A percentile compares a stretch with the other conserved stretches of the same genome.
Conservation (phyloP, 1,140 invertebrate species). For the Neotoxoptera formosana region DNA sequence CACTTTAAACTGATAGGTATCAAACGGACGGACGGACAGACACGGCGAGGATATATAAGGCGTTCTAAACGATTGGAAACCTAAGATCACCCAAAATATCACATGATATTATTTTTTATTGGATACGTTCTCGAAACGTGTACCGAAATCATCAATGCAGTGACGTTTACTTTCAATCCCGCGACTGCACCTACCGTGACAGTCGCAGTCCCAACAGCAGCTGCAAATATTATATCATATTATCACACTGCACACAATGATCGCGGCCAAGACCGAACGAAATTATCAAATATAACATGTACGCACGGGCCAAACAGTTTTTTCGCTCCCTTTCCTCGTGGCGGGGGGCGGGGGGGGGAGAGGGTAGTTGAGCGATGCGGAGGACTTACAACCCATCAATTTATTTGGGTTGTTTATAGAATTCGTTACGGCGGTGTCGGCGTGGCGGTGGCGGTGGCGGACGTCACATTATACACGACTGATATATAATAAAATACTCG, state of each 20-base stretch:
- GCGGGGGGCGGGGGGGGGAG: too few species aligned
- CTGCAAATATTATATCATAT: too few species aligned
- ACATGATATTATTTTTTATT: not conserved
- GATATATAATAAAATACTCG: not conserved
- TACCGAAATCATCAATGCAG: not conserved
- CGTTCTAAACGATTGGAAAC: too few species aligned
- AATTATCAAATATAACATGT: not conserved
- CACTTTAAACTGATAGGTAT: too few species aligned
- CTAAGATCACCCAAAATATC: not conserved
- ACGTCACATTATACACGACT: not conserved
- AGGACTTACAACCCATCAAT: conserved; percentile 15
- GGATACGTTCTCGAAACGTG: not conserved
- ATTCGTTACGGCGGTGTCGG: conserved; percentile 26
- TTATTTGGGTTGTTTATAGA: conserved; percentile 22
- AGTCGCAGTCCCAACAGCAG: too few species aligned
- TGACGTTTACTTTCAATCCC: not conserved
- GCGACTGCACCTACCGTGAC: too few species aligned
- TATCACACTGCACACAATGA: too few species aligned
- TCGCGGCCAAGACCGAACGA: not conserved
- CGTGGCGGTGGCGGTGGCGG: not conserved
- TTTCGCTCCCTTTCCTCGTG: not conserved
- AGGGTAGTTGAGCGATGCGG: not conserved
- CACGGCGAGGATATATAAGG: too few species aligned
- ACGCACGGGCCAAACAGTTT: not conserved
- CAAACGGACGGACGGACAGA: too few species aligned